A percentile compares a stretch with the other conserved stretches of the same genome.
Evolutionary conservation across 2,888 invertebrate genomes (phyloP).

Genomic region (Leucoptera coffeella): DNA sequence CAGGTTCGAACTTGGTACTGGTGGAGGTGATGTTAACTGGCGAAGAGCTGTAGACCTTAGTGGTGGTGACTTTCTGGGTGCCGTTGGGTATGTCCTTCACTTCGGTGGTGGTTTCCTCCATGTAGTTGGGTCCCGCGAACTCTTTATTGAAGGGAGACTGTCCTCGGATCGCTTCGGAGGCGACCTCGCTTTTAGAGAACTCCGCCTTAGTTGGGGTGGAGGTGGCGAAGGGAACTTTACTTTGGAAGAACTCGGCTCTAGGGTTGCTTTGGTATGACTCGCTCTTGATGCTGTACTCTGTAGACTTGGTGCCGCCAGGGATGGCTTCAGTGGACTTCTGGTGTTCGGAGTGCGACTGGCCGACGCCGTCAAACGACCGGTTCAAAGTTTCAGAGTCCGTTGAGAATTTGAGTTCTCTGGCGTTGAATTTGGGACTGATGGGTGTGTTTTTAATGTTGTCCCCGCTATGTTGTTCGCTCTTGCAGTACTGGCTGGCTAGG

Average conservation of each 20-base stretch:
- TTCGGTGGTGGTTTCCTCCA: slow-evolving; percentile 45
- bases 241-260: slow-evolving; percentile 25
- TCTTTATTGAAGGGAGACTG: slow-evolving; percentile 39
- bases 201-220: slow-evolving; percentile 33
- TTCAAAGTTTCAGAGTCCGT: slow-evolving; percentile 31
- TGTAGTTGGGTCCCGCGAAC: slow-evolving; percentile 36
- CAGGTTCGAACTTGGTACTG: slow-evolving; percentile 40
- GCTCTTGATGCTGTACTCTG: slow-evolving; percentile 29
- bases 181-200: slow-evolving; percentile 13
- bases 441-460: slow-evolving; percentile 31
- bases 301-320: slow-evolving; percentile 35
- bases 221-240: slow-evolving; percentile 30
- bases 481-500: slow-evolving; percentile 19
- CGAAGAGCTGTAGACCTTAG: slow-evolving; percentile 51
- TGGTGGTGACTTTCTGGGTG: slow-evolving; percentile 49
- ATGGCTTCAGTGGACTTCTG: slow-evolving; percentile 37
- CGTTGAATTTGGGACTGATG: slow-evolving; percentile 44
- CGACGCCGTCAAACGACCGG: slow-evolving; percentile 30
- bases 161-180: slow-evolving; percentile 27
- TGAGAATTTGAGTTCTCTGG: slow-evolving; percentile 39
- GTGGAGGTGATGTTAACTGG: slow-evolving; percentile 46
- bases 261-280: slow-evolving; percentile 38
- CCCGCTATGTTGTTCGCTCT: slow-evolving; percentile 22
- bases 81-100: slow-evolving; percentile 51
- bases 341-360: slow-evolving; percentile 34